Percentiles rank a stretch among this genome's conserved stretches.
Evolutionary conservation across 2,113 vertebrate genomes (phyloP).

Genomic region (Tapirus terrestris): DNA sequence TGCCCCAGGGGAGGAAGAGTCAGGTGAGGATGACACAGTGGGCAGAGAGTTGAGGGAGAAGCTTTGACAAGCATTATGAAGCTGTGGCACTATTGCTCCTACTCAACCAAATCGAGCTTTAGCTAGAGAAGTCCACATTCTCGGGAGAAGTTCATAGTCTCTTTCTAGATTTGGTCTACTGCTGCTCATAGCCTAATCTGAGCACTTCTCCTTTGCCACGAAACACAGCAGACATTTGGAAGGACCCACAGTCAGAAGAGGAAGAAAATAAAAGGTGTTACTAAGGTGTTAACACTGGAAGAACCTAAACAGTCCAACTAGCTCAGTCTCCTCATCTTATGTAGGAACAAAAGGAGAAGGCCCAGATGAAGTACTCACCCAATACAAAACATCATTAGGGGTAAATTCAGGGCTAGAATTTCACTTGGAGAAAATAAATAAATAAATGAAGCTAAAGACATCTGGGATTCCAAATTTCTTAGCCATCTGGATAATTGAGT

Average conservation of each 20-base stretch:
- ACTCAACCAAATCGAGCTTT: background rate
- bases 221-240: background rate
- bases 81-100: background rate
- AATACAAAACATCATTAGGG: background rate
- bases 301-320: background rate
- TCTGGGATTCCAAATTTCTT: background rate
- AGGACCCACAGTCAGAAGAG: background rate
- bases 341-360: background rate
- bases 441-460: background rate
- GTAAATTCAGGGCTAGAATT: background rate
- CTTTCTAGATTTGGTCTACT: background rate
- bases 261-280: background rate
- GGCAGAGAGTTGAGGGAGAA: background rate
- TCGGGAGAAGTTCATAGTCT: background rate
- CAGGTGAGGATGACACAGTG: constrained; percentile 84
- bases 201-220: background rate
- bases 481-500: background rate
- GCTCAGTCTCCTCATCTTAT: background rate
- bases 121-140: background rate
- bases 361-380: no score
- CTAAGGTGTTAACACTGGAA: background rate
- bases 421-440: background rate
- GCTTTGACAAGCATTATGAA: background rate
- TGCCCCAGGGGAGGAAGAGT: constrained; percentile 88
- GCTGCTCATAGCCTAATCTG: background rate